These are phyloP conservation scores for Petroica traversi DNA, from an alignment of 2,113 vertebrate species.

Conservation along the genomic window DNA sequence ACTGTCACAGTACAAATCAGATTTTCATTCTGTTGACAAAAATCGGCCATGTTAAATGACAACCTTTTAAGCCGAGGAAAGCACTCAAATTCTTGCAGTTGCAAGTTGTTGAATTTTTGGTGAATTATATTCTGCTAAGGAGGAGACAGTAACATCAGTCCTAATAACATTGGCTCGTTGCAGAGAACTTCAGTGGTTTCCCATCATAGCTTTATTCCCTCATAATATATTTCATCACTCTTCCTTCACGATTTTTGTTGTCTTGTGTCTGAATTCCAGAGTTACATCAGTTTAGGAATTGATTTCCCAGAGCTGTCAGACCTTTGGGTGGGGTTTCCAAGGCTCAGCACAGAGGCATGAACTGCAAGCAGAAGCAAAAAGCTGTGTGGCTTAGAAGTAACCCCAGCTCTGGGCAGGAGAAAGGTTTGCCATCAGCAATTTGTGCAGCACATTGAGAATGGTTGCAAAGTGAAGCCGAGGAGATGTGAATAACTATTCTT, in stretches of 20 bases:
- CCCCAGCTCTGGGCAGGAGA: neutral
- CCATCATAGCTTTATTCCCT: neutral
- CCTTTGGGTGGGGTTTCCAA: neutral
- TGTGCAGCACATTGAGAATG: neutral
- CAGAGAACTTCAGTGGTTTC: neutral
- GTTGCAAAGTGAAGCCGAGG: neutral
- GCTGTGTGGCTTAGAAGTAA: neutral
- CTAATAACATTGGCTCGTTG: neutral
- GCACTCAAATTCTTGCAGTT: neutral
- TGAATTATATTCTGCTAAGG: neutral
- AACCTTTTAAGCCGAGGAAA: neutral
- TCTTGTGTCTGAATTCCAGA: neutral
- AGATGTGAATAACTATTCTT: neutral
- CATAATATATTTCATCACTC: neutral
- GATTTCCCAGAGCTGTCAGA: neutral
- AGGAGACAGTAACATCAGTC: neutral
- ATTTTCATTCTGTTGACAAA: neutral
- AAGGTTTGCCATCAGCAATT: neutral
- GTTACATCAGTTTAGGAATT: neutral
- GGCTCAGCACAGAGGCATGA: neutral
- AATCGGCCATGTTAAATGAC: neutral
- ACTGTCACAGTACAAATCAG: neutral
- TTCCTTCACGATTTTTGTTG: neutral
- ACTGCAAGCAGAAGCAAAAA: neutral
- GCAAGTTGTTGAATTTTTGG: neutral